A percentile compares a stretch with the other conserved stretches of the same genome.
Evolutionary conservation across 2,113 vertebrate genomes (phyloP).

Genomic region (Scolopax mira): DNA sequence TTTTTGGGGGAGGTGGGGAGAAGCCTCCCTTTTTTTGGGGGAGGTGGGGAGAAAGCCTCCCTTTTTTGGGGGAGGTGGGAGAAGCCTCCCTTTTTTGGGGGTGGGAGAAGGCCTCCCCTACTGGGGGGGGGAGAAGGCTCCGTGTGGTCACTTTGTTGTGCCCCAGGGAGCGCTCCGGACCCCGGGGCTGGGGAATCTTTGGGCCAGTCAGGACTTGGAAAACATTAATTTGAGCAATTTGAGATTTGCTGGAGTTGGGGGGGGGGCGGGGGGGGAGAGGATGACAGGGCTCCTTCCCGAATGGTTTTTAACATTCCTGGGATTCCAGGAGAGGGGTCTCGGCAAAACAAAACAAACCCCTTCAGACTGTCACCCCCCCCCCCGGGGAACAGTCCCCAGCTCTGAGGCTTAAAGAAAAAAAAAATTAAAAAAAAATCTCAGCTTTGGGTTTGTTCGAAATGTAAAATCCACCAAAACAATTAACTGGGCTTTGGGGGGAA

Average conservation of each 20-base stretch:
- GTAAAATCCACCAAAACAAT: neutral
- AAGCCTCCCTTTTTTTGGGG: too few species aligned
- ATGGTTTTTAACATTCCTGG: slow-evolving; percentile 13
- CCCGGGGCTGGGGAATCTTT: neutral
- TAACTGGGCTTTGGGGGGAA: neutral
- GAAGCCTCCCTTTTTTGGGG: too few species aligned
- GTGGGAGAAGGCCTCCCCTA: neutral
- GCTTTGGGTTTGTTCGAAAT: neutral
- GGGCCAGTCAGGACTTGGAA: neutral
- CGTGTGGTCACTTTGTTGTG: rapidly evolving
- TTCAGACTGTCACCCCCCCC: neutral
- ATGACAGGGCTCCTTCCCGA: neutral
- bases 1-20: too few species aligned
- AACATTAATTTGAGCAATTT: neutral
- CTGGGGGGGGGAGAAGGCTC: neutral
- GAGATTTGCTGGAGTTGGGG: neutral
- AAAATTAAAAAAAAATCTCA: neutral
- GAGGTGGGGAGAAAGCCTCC: too few species aligned
- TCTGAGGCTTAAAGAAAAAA: neutral
- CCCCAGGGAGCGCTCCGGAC: neutral
- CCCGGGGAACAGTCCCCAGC: neutral
- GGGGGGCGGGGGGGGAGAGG: neutral
- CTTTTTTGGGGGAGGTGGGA: too few species aligned
- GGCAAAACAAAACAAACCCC: rapidly evolving
- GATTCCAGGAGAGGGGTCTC: slow-evolving; percentile 1